Evolutionary conservation across 2,113 vertebrate genomes (phyloP), one percentile per base, ranked within the genome.

Genomic region (Notarius quadriscutis): DNA sequence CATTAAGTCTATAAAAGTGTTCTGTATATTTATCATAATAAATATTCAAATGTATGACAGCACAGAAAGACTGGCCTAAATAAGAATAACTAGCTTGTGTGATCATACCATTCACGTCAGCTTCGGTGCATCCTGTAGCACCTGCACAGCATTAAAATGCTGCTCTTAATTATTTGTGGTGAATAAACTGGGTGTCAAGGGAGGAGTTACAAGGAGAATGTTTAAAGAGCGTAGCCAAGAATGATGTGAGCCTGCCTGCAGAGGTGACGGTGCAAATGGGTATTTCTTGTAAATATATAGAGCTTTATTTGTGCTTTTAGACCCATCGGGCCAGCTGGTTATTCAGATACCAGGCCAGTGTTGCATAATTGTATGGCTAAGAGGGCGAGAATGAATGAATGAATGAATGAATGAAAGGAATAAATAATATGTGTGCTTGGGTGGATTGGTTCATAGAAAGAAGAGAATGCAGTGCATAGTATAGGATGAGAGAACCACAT

Each of bases 181-280:
- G 89, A 90, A 88, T 88, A 88, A 90, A 90, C 89, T 78, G 60
- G 25, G 81, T 87, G 89, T 88, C 89, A 87, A 41, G 85, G 85
- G 87, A 87, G 85, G 81, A 85, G 82, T 86, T 84, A 82, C 85
- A 85, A 80, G 85, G 60, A 85, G 89, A 87, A 88, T 88, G 83
- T 86, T 88, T 81, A 88, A 82, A 77, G 60, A 83, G 84, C 75
- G 25, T 67, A 87, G 81, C 50, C 82, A 85, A 69, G 62, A 90
- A 88, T 71, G 34, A 84, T 72, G 63, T 79, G 62, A 30, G 15
- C 74, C 51, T 82, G 30, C 84, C 81, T 25, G 50, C 58, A 67
- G 9, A 83, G 83, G 75, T 77, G 77, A 85, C 22, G 60, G 41
- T 48, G 17, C 81, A 83, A 85, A 87, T 90, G 69, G 69, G 86